Evolutionary conservation across 1,140 invertebrate species (phyloP), one percentile per base, ranked within the genome.

Genomic region (Heliothis subflexa): DNA sequence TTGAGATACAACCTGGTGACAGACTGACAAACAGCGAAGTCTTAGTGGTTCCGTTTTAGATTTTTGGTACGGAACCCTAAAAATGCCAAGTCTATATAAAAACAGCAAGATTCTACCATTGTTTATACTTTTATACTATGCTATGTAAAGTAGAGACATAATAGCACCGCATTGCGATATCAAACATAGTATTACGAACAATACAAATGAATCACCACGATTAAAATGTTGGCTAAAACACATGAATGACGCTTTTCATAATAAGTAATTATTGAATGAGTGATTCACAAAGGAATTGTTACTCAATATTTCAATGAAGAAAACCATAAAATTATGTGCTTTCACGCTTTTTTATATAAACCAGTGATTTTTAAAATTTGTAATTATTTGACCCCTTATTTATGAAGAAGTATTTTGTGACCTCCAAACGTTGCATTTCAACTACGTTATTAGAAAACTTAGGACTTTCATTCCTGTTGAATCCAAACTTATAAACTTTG

Each of bases 141-240:
- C 47, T 66, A 47, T 47, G 62, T 16, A 18, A 64, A 45, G 9
- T 47, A 66, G 2, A 16, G 12, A 66, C 40, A 40, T 47, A 47
- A 66, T 66, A 13, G 9, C 62, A 66, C n/a, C 16, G 1, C 11
- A 66, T 12, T 45, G 40, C 47, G 33, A 16, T 64, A 64, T 7
- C 16, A 45, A 64, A 64, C 16, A 62, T 45, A n/a, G 9, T 13
- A 64, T 47, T 64, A 64, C 45, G 61, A 64, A 45, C 45, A 64
- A 64, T 64, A 47, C 18, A n/a, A 47, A 47, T 66, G 62, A 66
- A 21, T 66, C 62, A 64, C 47, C 62, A 18, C 33, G 45, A 66
- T 66, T 66, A 64, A 66, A 66, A 47, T n/a, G 62, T 5, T 47
- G 3, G n/a, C 40, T 12, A 10, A 0, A 40, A 64, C 33, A 64